A percentile compares a stretch with the other conserved stretches of the same genome.
Evolutionary conservation across 2,888 invertebrate genomes (phyloP).

Genomic region (Synergus umbraculus): DNA sequence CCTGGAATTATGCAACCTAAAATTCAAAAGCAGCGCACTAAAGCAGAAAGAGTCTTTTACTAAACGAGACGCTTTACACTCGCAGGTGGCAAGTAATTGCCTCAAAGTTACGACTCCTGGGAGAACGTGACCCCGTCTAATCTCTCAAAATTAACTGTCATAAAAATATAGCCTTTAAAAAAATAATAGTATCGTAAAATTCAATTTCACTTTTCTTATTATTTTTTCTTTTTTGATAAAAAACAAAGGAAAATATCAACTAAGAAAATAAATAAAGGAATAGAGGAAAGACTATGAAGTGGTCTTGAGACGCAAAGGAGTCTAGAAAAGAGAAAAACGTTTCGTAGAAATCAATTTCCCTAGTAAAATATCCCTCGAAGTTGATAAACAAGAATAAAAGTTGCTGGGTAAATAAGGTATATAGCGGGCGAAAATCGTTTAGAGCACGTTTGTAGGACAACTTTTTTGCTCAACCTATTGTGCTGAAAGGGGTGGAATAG

Average conservation of each 20-base stretch:
- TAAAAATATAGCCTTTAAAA: not conserved
- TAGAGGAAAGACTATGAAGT: not conserved
- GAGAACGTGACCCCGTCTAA: slow-evolving; percentile 10
- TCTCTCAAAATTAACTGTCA: not conserved
- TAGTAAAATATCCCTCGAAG: not conserved
- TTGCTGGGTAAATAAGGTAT: not conserved
- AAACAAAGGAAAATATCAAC: not conserved
- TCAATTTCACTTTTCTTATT: not conserved
- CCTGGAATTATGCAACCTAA: not conserved
- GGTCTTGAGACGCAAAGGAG: not conserved
- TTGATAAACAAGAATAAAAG: not conserved
- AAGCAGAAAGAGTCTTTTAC: not conserved
- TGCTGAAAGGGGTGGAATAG: slow-evolving; percentile 23
- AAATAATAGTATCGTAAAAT: not conserved
- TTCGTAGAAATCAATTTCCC: not conserved
- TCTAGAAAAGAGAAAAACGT: not conserved
- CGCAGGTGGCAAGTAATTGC: slow-evolving; percentile 2
- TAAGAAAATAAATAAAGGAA: not conserved
- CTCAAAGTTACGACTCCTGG: not conserved
- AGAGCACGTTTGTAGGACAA: slow-evolving; percentile 1
- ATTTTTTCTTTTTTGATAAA: not conserved
- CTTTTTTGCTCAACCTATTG: not conserved
- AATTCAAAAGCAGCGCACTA: not conserved
- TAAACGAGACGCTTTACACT: not conserved
- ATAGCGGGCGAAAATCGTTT: slow-evolving; percentile 2